These are phyloP conservation scores for Erebia palarica DNA, from an alignment of 2,888 invertebrate species.

Conservation along the genomic window DNA sequence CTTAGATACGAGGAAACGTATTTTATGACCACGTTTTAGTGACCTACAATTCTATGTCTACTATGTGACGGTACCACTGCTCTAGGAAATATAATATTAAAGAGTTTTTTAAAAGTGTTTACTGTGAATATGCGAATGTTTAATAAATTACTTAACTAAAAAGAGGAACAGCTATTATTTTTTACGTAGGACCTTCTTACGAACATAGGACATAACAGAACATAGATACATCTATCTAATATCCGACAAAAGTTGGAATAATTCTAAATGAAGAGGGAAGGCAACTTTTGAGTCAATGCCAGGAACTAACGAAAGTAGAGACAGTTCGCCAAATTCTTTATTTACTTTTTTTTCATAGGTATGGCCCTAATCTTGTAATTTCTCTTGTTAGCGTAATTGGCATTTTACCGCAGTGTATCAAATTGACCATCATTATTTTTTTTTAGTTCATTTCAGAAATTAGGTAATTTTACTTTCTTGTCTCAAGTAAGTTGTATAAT, in stretches of 20 bases:
- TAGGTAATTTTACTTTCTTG: no score
- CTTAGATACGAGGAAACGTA: no score
- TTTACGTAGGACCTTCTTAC: no score
- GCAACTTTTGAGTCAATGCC: constrained; percentile 33
- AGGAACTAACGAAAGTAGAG: constrained; percentile 34
- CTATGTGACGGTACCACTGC: no score
- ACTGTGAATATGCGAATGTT: background rate
- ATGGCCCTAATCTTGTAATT: constrained; percentile 23
- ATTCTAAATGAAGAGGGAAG: background rate
- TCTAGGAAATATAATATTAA: no score
- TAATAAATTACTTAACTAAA: constrained; percentile 2
- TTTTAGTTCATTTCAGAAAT: no score
- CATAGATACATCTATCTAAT: background rate
- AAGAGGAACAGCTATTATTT: constrained; percentile 21
- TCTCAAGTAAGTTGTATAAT: no score
- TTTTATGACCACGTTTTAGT: no score
- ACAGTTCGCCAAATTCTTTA: constrained; percentile 32
- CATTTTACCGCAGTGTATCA: constrained; percentile 6
- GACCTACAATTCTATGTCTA: no score
- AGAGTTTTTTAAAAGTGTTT: background rate
- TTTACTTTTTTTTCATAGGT: constrained; percentile 18
- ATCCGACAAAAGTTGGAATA: background rate
- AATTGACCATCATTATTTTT: background rate
- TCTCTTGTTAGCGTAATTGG: constrained; percentile 1
- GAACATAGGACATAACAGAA: background rate